These are phyloP conservation scores for Zapornia atra DNA, from an alignment of 2,113 vertebrate species.

Conservation along the genomic window DNA sequence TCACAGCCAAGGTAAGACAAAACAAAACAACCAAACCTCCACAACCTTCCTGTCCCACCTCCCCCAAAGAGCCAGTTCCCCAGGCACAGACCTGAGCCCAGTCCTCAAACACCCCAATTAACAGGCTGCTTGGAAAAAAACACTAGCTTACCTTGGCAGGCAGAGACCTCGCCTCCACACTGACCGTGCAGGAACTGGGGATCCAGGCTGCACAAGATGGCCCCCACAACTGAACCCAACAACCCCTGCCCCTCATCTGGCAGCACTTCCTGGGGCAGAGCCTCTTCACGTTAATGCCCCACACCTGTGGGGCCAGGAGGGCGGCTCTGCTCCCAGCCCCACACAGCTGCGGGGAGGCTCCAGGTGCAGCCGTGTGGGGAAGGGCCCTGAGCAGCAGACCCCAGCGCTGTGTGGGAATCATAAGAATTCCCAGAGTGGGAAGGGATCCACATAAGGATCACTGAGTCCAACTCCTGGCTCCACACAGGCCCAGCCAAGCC, in stretches of 20 bases:
- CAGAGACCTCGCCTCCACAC: accelerated
- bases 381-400: background rate
- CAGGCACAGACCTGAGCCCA: background rate
- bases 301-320: background rate
- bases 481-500: too few relatives aligned
- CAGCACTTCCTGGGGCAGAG: accelerated
- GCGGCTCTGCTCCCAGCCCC: background rate
- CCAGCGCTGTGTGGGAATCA: background rate
- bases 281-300: accelerated
- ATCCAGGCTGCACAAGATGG: accelerated
- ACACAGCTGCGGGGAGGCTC: background rate
- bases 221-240: accelerated
- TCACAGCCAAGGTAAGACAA: background rate
- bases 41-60: background rate
- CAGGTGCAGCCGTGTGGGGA: background rate
- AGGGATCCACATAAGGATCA: too few relatives aligned
- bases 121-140: background rate
- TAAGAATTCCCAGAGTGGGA: too few relatives aligned
- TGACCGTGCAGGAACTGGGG: accelerated
- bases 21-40: background rate
- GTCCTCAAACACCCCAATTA: background rate
- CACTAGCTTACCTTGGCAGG: accelerated
- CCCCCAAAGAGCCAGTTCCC: background rate
- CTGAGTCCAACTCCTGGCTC: too few relatives aligned
- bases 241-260: accelerated